Conservation (phyloP, 23 tunicate genomes). For the Trididemnum miniatum region DNA sequence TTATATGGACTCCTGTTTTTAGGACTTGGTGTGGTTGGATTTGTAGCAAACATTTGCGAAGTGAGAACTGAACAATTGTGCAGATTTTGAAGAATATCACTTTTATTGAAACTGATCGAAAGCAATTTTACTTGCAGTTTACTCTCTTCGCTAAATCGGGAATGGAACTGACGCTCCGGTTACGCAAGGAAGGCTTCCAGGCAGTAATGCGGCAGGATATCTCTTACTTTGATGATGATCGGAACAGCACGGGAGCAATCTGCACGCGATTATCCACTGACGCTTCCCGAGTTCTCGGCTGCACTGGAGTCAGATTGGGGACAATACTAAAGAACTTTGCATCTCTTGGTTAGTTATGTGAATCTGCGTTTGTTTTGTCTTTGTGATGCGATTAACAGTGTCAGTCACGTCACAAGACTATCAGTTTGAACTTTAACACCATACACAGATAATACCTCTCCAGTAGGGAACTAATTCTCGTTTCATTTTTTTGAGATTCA, state of each 20-base stretch:
- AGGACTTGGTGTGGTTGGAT: slow-evolving; percentile 63
- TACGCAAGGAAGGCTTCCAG: slow-evolving; percentile 65
- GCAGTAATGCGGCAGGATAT: slow-evolving; percentile 74
- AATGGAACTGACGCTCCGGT: slow-evolving; percentile 79
- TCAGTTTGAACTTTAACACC: neutral
- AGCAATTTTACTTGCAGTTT: slow-evolving; percentile 19
- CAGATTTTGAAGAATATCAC: no score
- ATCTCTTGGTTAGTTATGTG: slow-evolving; percentile 83
- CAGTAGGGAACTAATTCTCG: no score
- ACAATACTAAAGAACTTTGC: slow-evolving; percentile 67
- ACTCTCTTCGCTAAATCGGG: slow-evolving; percentile 88
- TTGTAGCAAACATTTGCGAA: slow-evolving; percentile 58
- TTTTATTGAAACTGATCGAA: no score
- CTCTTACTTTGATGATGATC: slow-evolving; percentile 76
- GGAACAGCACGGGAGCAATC: slow-evolving; percentile 93
- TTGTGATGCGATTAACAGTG: no score
- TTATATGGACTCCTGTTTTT: slow-evolving; percentile 55
- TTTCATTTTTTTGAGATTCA: no score
- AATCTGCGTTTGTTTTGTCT: no score
- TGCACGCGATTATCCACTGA: slow-evolving; percentile 85
- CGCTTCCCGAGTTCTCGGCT: slow-evolving; percentile 87
- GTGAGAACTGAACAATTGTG: no score
- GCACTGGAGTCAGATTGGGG: slow-evolving; percentile 79
- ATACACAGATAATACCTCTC: neutral
- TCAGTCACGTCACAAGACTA: no score